phyloP scores from a whole-genome alignment of 2,888 invertebrate species.

The Drosophila buzzatii region DNA sequence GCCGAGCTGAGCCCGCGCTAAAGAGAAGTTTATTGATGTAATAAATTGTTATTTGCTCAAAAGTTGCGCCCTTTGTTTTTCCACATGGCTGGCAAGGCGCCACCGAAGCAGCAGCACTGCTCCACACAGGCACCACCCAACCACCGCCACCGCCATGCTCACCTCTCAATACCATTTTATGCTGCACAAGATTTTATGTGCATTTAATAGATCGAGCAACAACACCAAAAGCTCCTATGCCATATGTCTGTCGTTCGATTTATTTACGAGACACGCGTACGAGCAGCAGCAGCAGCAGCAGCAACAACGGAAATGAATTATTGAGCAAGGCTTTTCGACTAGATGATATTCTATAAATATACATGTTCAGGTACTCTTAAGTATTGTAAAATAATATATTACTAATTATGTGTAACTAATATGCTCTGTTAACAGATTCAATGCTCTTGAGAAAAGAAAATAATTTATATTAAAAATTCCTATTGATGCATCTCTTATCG shows the following conservation, averaged over 20 bases:
- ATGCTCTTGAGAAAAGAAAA: no score
- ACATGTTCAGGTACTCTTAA: no score
- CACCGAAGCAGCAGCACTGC: constrained; percentile 24
- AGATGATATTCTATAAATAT: neutral
- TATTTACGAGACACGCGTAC: constrained; percentile 43
- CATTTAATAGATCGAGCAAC: constrained; percentile 70
- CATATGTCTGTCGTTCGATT: constrained; percentile 51
- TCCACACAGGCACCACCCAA: neutral
- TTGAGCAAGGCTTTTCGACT: neutral
- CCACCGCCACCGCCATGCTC: constrained; percentile 5
- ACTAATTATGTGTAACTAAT: no score
- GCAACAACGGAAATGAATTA: constrained; percentile 14
- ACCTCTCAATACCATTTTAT: constrained; percentile 31
- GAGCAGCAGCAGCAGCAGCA: neutral
- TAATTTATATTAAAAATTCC: no score
- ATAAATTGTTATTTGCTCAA: constrained; percentile 75
- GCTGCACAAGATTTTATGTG: constrained; percentile 64
- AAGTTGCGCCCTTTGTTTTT: constrained; percentile 71
- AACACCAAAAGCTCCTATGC: constrained; percentile 22
- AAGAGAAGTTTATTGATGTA: constrained; percentile 70
- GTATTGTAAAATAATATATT: no score
- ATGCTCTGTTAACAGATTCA: no score
- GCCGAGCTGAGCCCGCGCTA: constrained; percentile 14
- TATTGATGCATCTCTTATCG: no score
- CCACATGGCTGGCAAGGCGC: constrained; percentile 66